Conservation (phyloP, 2,888 invertebrate genomes). For the Ceraclea dissimilis region DNA sequence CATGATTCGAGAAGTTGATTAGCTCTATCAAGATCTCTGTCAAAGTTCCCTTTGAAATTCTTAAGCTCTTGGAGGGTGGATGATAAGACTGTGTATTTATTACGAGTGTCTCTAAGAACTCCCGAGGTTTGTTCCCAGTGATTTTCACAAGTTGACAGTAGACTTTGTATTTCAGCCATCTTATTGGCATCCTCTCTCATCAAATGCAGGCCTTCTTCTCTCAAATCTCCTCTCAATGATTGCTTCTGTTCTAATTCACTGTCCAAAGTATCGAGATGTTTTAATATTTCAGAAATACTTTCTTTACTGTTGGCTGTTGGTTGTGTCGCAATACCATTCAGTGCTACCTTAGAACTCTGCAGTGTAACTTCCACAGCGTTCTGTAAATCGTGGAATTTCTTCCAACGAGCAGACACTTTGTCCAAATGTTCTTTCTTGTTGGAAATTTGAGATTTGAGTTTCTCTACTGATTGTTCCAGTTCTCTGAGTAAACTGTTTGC, state of each 20-base stretch:
- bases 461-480: conserved; percentile 62
- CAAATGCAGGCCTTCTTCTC: conserved; percentile 68
- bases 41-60: conserved; percentile 63
- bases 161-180: conserved; percentile 72
- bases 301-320: conserved; percentile 43
- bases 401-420: conserved; percentile 67
- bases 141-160: conserved; percentile 67
- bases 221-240: conserved; percentile 61
- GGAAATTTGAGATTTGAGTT: conserved; percentile 58
- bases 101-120: conserved; percentile 63
- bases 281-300: conserved; percentile 44
- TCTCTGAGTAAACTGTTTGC: conserved; percentile 65
- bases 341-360: conserved; percentile 48
- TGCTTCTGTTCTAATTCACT: conserved; percentile 51
- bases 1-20: conserved; percentile 57
- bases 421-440: conserved; percentile 60
- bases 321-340: conserved; percentile 51
- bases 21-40: conserved; percentile 62
- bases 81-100: conserved; percentile 65
- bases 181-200: conserved; percentile 78
- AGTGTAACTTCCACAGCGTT: conserved; percentile 60
- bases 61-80: conserved; percentile 68
- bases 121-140: conserved; percentile 76
- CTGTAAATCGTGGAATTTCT: conserved; percentile 68
- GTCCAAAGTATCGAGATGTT: conserved; percentile 49